A percentile compares a stretch with the other conserved stretches of the same genome.
Evolutionary conservation across 1,140 invertebrate genomes (phyloP).

Genomic region (Heliconius melpomene): DNA sequence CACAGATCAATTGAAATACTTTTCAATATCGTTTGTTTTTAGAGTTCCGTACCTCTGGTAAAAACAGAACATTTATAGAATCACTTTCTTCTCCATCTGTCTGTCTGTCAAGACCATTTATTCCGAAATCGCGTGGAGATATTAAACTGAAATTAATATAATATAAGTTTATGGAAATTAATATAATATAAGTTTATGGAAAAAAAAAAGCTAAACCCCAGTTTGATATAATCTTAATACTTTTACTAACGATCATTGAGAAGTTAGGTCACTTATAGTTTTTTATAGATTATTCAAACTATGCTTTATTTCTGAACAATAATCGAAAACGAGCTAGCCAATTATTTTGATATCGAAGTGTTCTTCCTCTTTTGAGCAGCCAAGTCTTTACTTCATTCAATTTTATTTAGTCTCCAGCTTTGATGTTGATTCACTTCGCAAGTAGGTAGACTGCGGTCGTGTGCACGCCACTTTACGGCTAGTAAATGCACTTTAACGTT

Average conservation of each 20-base stretch:
- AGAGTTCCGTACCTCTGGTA: no score
- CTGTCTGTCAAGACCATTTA: no score
- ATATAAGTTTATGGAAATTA: no score
- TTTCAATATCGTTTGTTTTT: no score
- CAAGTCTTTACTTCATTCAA: constrained; percentile 19
- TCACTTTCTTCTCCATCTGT: no score
- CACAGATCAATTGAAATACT: background rate
- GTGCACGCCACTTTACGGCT: constrained; percentile 48
- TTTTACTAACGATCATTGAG: no score
- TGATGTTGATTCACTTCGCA: constrained; percentile 41
- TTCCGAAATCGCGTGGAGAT: no score
- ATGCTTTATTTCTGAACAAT: background rate
- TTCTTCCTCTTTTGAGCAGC: background rate
- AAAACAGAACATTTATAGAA: no score
- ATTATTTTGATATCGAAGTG: constrained; percentile 5
- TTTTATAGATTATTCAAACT: background rate
- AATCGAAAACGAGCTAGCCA: background rate
- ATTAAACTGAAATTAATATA: no score
- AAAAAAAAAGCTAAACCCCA: no score
- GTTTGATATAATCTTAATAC: no score
- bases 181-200: no score
- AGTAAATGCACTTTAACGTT: constrained; percentile 53
- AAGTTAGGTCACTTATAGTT: background rate
- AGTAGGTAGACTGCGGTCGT: constrained; percentile 42
- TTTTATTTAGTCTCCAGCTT: constrained; percentile 31